phyloP scores from a whole-genome alignment of 2,113 vertebrate species.

The Peucedramus taeniatus region DNA sequence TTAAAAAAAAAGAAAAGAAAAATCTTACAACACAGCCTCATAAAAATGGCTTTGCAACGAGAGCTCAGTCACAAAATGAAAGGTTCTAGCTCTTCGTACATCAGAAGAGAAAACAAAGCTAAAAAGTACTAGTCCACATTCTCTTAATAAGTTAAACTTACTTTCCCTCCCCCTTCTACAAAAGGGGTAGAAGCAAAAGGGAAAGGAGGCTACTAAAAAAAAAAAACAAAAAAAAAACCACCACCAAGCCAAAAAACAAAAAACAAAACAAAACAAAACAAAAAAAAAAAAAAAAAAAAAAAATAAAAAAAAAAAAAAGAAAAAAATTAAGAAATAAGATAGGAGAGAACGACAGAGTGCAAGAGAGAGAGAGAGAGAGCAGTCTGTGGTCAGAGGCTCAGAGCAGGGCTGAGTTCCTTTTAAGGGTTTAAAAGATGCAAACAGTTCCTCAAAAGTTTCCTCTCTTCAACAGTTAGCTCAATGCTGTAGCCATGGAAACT shows the following conservation, averaged over 20 bases:
- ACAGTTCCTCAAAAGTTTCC: conserved; percentile 59
- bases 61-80: conserved; percentile 62
- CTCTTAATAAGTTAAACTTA: conserved; percentile 88
- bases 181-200: conserved; percentile 71
- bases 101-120: conserved; percentile 73
- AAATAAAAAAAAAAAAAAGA: background rate
- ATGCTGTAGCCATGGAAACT: conserved; percentile 50
- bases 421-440: conserved; percentile 78
- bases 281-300: background rate
- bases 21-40: conserved; percentile 60
- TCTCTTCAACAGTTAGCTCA: conserved; percentile 50
- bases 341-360: conserved; percentile 48
- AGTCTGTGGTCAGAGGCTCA: conserved; percentile 78
- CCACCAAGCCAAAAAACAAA: conserved; percentile 28
- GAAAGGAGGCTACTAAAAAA: conserved; percentile 58
- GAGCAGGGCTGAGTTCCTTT: conserved; percentile 60
- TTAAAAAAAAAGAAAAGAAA: conserved; percentile 5
- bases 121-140: conserved; percentile 66
- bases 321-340: background rate
- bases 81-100: conserved; percentile 60
- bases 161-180: conserved; percentile 68
- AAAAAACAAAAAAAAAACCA: conserved; percentile 10
- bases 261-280: background rate
- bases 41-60: conserved; percentile 55
- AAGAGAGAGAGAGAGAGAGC: conserved; percentile 53